Percentiles rank a stretch among this genome's conserved stretches.
Evolutionary conservation across 1,140 invertebrate genomes (phyloP).

Genomic region (Andricus grossulariae): DNA sequence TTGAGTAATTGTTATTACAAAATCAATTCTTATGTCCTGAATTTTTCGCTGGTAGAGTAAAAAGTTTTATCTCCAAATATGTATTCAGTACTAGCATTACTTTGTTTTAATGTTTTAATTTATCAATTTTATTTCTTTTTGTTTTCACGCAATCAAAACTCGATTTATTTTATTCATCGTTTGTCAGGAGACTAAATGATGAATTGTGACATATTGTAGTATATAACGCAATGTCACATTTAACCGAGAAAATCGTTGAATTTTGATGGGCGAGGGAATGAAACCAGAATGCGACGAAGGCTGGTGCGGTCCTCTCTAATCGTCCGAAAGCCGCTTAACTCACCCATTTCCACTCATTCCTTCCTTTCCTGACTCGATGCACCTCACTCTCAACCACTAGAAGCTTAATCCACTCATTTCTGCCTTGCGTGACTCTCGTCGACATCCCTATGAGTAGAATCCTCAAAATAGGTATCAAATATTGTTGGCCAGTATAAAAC

Average conservation of each 20-base stretch:
- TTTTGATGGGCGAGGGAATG: constrained; percentile 56
- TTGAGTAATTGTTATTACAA: too few species aligned
- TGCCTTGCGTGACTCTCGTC: background rate
- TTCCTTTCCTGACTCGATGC: constrained; percentile 22
- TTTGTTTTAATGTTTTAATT: too few species aligned
- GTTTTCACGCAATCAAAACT: too few species aligned
- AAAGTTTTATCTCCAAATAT: too few species aligned
- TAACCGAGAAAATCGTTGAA: constrained; percentile 50
- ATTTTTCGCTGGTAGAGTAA: too few species aligned
- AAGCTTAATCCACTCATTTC: constrained; percentile 9
- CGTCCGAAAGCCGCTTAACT: constrained; percentile 66
- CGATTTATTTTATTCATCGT: background rate
- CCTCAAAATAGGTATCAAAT: constrained; percentile 16
- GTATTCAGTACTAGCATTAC: too few species aligned
- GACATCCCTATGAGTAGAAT: background rate
- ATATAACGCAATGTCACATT: constrained; percentile 36
- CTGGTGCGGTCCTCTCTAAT: constrained; percentile 60
- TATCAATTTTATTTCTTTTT: too few species aligned
- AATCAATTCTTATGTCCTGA: too few species aligned
- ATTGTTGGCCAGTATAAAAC: background rate
- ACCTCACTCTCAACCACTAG: background rate
- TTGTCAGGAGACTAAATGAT: background rate
- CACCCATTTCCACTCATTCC: constrained; percentile 33
- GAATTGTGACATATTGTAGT: background rate
- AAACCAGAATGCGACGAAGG: constrained; percentile 52